These are phyloP conservation scores for Acipenser ruthenus DNA, from an alignment of 2,797 vertebrate genomes.

Conservation along the genomic window DNA sequence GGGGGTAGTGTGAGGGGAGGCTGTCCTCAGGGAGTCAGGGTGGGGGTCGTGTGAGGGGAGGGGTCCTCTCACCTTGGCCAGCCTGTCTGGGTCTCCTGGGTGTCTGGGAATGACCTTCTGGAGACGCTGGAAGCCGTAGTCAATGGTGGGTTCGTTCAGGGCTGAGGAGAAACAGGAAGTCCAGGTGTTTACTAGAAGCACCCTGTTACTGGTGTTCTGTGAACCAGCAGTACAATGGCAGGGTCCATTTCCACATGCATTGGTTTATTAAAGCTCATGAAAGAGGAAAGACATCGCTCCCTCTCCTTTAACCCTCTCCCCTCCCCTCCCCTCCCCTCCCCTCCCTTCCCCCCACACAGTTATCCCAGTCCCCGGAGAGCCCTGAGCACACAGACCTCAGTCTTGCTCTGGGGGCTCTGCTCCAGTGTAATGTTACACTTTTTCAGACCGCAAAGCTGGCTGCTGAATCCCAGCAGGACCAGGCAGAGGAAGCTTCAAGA, in stretches of 20 bases:
- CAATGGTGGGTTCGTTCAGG: conserved; percentile 94
- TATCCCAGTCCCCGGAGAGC: background rate
- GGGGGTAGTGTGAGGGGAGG: background rate
- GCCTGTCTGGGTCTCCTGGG: conserved; percentile 89
- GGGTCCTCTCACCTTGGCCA: conserved; percentile 76
- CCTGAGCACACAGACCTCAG: background rate
- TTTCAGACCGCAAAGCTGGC: background rate
- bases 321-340: background rate
- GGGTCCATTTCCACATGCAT: background rate
- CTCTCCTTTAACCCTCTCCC: too few species aligned
- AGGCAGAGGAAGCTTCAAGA: background rate
- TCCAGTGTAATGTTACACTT: background rate
- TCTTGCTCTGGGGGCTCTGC: background rate
- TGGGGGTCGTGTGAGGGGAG: background rate
- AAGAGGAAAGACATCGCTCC: too few species aligned
- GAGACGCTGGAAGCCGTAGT: conserved; percentile 95
- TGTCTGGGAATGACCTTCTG: conserved; percentile 95
- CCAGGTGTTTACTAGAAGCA: too few species aligned
- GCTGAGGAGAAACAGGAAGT: conserved; percentile 56
- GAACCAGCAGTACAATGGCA: too few species aligned
- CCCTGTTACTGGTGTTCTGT: too few species aligned
- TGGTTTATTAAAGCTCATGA: too few species aligned
- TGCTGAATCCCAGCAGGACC: background rate
- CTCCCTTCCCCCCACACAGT: background rate
- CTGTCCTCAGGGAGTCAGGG: background rate